Percentiles rank a stretch among this genome's conserved stretches.
These are phyloP conservation scores for Xanthorhoe spadicearia DNA, from an alignment of 2,888 invertebrate genomes.

Conservation along the genomic window DNA sequence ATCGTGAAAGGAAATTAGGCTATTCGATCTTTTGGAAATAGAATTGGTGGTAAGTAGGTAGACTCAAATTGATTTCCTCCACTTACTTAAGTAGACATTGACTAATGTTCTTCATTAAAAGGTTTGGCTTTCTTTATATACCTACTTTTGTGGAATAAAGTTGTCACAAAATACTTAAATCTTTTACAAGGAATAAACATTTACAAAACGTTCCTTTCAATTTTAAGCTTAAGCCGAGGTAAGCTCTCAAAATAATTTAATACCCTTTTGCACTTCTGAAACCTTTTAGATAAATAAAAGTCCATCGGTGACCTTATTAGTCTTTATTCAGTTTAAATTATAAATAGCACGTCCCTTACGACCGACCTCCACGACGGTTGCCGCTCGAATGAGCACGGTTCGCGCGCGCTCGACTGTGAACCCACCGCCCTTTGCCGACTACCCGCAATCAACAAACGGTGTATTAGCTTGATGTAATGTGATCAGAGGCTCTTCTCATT, in stretches of 20 bases:
- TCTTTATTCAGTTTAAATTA: conserved; percentile 30
- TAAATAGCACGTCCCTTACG: conserved; percentile 47
- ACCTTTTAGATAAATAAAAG: conserved; percentile 4
- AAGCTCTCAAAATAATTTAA: background rate
- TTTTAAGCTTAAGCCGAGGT: background rate
- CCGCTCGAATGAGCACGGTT: conserved; percentile 55
- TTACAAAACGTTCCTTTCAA: background rate
- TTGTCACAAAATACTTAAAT: background rate
- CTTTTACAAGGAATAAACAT: background rate
- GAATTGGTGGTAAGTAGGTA: background rate
- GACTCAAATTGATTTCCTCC: background rate
- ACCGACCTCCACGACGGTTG: conserved; percentile 47
- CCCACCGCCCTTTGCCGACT: conserved; percentile 58
- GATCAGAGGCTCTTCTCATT: conserved; percentile 13
- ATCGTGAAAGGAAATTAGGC: background rate
- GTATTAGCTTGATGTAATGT: conserved; percentile 23
- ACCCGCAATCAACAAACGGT: conserved; percentile 51
- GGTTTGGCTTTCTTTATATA: background rate
- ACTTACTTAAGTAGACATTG: background rate
- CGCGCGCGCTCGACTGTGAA: conserved; percentile 53
- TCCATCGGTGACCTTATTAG: conserved; percentile 23
- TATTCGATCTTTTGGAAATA: background rate
- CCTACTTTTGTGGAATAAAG: background rate
- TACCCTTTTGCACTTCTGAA: background rate
- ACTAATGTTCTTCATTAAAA: conserved; percentile 2